phyloP scores from a whole-genome alignment of 92 coral and sea anemone species.

The Bergia sp. region DNA sequence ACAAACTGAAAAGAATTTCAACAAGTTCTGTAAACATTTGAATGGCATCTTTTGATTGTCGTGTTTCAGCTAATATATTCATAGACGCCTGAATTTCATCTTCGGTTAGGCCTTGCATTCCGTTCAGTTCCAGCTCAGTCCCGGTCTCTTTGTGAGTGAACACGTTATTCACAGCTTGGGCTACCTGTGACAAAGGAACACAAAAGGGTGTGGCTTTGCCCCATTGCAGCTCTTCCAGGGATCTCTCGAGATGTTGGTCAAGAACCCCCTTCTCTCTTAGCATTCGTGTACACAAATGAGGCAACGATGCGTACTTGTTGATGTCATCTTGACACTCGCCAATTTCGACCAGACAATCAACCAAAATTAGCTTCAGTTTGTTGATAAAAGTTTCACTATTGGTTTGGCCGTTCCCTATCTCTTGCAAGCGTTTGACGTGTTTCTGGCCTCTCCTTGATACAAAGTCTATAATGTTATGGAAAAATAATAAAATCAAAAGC shows the following conservation, averaged over 20 bases:
- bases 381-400: neutral
- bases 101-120: slow-evolving; percentile 15
- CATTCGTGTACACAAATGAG: neutral
- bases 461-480: neutral
- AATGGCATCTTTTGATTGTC: neutral
- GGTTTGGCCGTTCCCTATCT: neutral
- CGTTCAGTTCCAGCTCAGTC: neutral
- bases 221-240: neutral
- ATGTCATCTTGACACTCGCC: slow-evolving; percentile 15
- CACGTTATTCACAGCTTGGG: neutral
- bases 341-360: slow-evolving; percentile 21
- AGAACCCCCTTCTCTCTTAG: slow-evolving; percentile 1
- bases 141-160: neutral
- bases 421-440: slow-evolving; percentile 9
- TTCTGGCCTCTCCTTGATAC: slow-evolving; percentile 33
- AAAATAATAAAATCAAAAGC: neutral
- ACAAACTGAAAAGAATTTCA: slow-evolving; percentile 4
- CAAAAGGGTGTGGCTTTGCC: neutral
- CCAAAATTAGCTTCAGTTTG: slow-evolving; percentile 16
- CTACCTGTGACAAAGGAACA: neutral
- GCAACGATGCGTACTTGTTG: neutral
- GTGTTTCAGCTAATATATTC: neutral
- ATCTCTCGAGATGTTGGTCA: neutral
- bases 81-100: neutral
- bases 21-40: slow-evolving; percentile 11